These are phyloP conservation scores for Chrysolina oricalcia DNA, from an alignment of 2,888 invertebrate species.

Conservation along the genomic window DNA sequence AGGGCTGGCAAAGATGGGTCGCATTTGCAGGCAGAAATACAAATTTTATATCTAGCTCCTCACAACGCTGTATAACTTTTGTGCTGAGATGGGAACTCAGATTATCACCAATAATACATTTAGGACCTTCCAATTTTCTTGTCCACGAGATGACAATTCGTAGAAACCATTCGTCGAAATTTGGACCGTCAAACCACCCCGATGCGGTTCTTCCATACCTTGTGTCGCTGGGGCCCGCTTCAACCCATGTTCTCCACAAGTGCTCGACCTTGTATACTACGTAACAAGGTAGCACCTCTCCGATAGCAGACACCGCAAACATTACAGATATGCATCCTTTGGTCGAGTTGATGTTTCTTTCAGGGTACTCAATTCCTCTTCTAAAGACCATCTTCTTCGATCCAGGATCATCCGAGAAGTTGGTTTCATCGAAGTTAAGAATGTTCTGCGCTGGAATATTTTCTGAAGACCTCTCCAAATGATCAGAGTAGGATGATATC, in stretches of 20 bases:
- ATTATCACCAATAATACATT: slow-evolving; percentile 63
- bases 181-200: no score
- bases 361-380: neutral
- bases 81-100: slow-evolving; percentile 56
- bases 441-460: neutral
- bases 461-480: neutral
- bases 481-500: neutral
- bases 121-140: slow-evolving; percentile 49
- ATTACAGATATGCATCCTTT: slow-evolving; percentile 31
- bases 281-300: slow-evolving; percentile 59
- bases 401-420: slow-evolving; percentile 10
- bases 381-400: neutral
- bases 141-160: slow-evolving; percentile 33
- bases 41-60: slow-evolving; percentile 5
- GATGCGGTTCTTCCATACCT: no score
- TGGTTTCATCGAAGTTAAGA: slow-evolving; percentile 4
- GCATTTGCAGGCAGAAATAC: slow-evolving; percentile 18
- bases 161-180: slow-evolving; percentile 50
- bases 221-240: neutral
- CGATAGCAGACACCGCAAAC: slow-evolving; percentile 56
- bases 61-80: slow-evolving; percentile 50
- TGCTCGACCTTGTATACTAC: slow-evolving; percentile 56
- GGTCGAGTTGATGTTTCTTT: neutral
- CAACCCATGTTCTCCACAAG: slow-evolving; percentile 43
- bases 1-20: slow-evolving; percentile 6